Evolutionary conservation across 2,113 vertebrate genomes (phyloP).

Genomic region (Rhadina sibilatrix): DNA sequence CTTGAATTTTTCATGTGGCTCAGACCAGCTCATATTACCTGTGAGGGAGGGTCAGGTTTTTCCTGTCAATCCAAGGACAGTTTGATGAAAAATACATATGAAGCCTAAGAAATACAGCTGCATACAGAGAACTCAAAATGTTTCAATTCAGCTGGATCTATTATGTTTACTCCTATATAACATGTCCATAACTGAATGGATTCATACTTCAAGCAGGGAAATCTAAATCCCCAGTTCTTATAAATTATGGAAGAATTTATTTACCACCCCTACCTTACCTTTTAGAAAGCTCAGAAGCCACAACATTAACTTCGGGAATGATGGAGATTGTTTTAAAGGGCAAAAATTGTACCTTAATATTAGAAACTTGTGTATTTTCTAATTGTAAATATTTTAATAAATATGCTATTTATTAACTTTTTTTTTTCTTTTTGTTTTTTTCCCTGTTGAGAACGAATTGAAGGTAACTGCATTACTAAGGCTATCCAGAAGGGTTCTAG

Average conservation of each 20-base stretch:
- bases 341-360: background rate
- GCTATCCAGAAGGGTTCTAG: conserved; percentile 62
- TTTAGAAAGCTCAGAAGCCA: background rate
- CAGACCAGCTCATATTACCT: background rate
- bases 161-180: background rate
- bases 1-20: background rate
- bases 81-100: background rate
- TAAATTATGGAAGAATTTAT: background rate
- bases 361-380: background rate
- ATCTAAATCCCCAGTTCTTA: background rate
- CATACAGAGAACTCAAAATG: rapidly evolving
- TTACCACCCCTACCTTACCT: background rate
- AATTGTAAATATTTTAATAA: background rate
- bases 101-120: background rate
- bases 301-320: background rate
- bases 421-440: background rate
- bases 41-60: background rate
- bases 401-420: background rate
- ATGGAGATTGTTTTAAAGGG: background rate
- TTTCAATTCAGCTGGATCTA: background rate
- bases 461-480: conserved; percentile 57
- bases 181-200: background rate
- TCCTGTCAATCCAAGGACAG: background rate
- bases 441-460: background rate
- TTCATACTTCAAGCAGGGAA: background rate